Evolutionary conservation across 2,888 invertebrate species (phyloP).

Genomic region (Marasmarcha lunaedactyla): DNA sequence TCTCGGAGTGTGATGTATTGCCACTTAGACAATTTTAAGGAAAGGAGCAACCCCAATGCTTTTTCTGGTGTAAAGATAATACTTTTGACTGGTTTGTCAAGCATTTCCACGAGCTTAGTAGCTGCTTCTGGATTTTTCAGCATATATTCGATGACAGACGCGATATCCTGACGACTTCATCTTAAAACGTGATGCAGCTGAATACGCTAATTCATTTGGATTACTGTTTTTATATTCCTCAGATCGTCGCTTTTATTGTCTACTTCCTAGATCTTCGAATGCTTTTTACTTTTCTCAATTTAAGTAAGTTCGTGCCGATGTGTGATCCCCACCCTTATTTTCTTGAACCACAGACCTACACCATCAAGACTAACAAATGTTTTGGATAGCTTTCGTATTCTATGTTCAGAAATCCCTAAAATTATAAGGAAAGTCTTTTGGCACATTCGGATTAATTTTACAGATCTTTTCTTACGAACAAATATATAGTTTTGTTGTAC

Average conservation of each 20-base stretch:
- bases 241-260: slow-evolving; percentile 2
- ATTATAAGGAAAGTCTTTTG: no score
- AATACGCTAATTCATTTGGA: slow-evolving; percentile 2
- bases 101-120: background rate
- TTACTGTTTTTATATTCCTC: background rate
- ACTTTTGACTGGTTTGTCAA: background rate
- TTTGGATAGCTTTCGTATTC: no score
- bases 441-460: no score
- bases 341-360: no score
- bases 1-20: slow-evolving; percentile 6
- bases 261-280: slow-evolving; percentile 3
- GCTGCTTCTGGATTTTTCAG: slow-evolving; percentile 6
- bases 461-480: no score
- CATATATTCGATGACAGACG: slow-evolving; percentile 6
- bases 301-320: no score
- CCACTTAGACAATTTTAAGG: background rate
- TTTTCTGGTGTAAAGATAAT: background rate
- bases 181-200: slow-evolving; percentile 4
- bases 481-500: no score
- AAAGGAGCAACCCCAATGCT: background rate
- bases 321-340: no score
- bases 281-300: no score
- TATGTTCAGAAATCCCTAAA: no score
- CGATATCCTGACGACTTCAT: slow-evolving; percentile 2
- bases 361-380: no score